Evolutionary conservation across 2,888 invertebrate species (phyloP), one percentile per base, ranked within the genome.

Genomic region (Lymantria monacha): DNA sequence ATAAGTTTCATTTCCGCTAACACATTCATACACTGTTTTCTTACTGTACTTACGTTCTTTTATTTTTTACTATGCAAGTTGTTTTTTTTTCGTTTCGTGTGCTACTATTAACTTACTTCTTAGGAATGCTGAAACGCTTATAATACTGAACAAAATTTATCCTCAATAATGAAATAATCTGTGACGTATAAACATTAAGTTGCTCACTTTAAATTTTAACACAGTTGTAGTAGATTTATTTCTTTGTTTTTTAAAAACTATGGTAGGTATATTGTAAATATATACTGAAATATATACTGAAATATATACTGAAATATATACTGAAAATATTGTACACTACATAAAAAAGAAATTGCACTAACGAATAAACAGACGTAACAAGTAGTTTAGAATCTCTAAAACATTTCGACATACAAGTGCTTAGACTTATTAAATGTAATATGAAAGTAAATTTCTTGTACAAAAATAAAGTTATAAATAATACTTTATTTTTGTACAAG

Each of bases 181-280:
- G 83, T 84, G 85, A 83, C 83, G 48, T 59, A 76, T 72, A 70
- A 74, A 70, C 72, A 59, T 76, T 81, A 79, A 72, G 80, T 87
- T 87, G 85, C 87, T 88, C 87, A 88, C 71, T 85, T 80, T 63
- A 79, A 81, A 81, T 81, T 85, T 83, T 84, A 81, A 79, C 63
- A 66, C 74, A 74, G 66, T 72, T 71, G 59, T 50, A 44, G 66
- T 75, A 76, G 64, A 65, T 70, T 46, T 46, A 68, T 67, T 51
- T 48, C 42, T 53, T 58, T 53, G 55, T 47, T 53, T 44, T 57
- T 45, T 54, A 52, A 56, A 52, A 14, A 43, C 53, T 42, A n/a
- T n/a, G n/a, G n/a, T n/a, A n/a, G n/a, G n/a, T n/a, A n/a, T n/a
- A n/a, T n/a, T n/a, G n/a, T n/a, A n/a, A n/a, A n/a, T n/a, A n/a